Base-by-base conservation (phyloP, 1,140 invertebrate genomes). In the Euura saliciscinereae region DNA sequence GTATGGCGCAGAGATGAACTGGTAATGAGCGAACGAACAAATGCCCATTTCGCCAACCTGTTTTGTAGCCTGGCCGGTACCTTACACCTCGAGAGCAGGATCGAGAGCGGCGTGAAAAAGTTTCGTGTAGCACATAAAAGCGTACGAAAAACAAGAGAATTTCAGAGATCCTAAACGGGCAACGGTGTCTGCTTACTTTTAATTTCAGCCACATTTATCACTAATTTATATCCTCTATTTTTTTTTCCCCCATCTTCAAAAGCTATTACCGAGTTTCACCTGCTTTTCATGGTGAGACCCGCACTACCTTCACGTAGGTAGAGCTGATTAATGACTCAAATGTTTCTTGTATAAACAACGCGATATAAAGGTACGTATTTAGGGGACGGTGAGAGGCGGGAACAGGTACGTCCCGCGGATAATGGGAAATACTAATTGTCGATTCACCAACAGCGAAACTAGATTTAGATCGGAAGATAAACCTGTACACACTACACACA, bases 291-390 rank as follows among this genome's bases (percentile, higher is more conserved):
- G 51, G 8, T 11, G 51, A 59, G 51, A 4, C 13, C 13, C 8
- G 51, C 51, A 59, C 4, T n/a, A n/a, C 10, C 28, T 28, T 28
- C 28, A n/a, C 28, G 51, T n/a, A n/a, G 51, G 51, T 59, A 59
- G n/a, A 59, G 8, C 80, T 86, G 84, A 86, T 84, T 85, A 85
- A 86, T 83, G 82, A 83, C 76, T 74, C 76, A 81, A 83, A 86
- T 86, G 85, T 84, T 84, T 86, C 80, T 83, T 82, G 80, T 78
- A 82, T 83, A 83, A 85, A 85, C 83, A 85, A 85, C 81, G 80
- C 80, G 28, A 28, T 28, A 28, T 28, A 28, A 28, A 28, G 28
- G 28, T 28, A 28, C 28, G 28, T 28, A 28, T 28, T 28, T 28
- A 28, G 28, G 28, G 28, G 28, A 28, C 28, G 28, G 28, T 28